Evolutionary conservation across 2,888 invertebrate species (phyloP), one percentile per base, ranked within the genome.

Genomic region (Halictus quadricinctus): DNA sequence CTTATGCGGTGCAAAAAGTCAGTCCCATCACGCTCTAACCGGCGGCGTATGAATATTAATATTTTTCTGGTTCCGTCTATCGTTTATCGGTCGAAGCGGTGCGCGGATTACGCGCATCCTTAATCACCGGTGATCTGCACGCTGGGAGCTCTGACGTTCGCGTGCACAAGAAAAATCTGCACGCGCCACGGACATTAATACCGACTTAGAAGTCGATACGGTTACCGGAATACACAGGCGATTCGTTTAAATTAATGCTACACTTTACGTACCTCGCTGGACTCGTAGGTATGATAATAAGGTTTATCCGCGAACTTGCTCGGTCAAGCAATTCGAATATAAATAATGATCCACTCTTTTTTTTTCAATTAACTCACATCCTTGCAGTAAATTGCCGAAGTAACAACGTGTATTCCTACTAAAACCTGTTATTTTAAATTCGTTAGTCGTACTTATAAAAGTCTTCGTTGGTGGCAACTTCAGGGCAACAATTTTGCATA

Each of bases 21-120:
- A 25, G 54, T 54, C 54, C 21, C 15, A 36, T 58, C 80, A n/a
- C n/a, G 58, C 18, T 41, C 29, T 72, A 72, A 79, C 46, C 29
- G 25, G 12, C 36, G 3, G 4, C 41, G 13, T 46, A 69, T 81
- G 48, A 70, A 80, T 82, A 82, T 80, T 80, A 80, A 80, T 80
- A 73, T 54, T 46, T 15, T 41, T 43, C 36, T 46, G 2, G 54
- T 54, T 48, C 66, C 66, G 8, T 36, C 12, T 73, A 73, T 41
- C 72, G 15, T 25, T 73, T 64, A 80, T 29, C 64, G 6, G 13
- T 18, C 48, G 29, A 48, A 66, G 66, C 70, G 43, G 60, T 15
- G 54, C 46, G 18, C 10, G 25, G 79, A 81, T 80, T 81, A 66
- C 66, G 54, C 36, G 80, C 48, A 74, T 70, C 73, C 29, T 81